A percentile compares a stretch with the other conserved stretches of the same genome.
These are phyloP conservation scores for Ricordea florida DNA, from an alignment of 92 coral and sea anemone species.

Conservation along the genomic window DNA sequence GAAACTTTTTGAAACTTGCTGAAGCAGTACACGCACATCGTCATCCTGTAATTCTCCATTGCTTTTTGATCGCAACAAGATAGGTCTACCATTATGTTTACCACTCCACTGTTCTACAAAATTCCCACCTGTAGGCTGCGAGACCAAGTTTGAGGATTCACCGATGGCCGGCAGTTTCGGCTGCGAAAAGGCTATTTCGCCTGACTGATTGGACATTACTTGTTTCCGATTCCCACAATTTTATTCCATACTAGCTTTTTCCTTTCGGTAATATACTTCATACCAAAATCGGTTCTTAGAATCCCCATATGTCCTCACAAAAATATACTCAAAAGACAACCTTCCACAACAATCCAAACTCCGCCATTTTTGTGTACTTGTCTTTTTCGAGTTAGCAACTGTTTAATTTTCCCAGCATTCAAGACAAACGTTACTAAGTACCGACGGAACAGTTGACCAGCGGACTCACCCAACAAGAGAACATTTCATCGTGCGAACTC, in stretches of 20 bases:
- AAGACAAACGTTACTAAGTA: slow-evolving; percentile 74
- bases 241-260: too few relatives aligned
- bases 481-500: background rate
- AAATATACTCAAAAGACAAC: too few relatives aligned
- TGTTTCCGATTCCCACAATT: too few relatives aligned
- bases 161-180: slow-evolving; percentile 84
- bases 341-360: background rate
- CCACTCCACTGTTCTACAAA: slow-evolving; percentile 1
- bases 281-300: too few relatives aligned
- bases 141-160: slow-evolving; percentile 69
- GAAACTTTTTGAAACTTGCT: slow-evolving; percentile 80
- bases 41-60: slow-evolving; percentile 49
- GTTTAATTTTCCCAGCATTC: slow-evolving; percentile 84
- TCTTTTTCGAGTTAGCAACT: slow-evolving; percentile 90
- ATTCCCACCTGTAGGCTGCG: slow-evolving; percentile 31
- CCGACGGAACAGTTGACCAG: slow-evolving; percentile 59
- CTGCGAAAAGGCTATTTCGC: slow-evolving; percentile 62
- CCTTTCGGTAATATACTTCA: too few relatives aligned
- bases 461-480: slow-evolving; percentile 25
- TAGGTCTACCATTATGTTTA: slow-evolving; percentile 32
- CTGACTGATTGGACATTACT: slow-evolving; percentile 57
- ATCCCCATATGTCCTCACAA: too few relatives aligned
- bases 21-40: slow-evolving; percentile 61
- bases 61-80: slow-evolving; percentile 8
- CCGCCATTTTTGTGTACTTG: slow-evolving; percentile 80